Base-by-base conservation (phyloP, 2,797 vertebrate species). In the Lerista edwardsae region DNA sequence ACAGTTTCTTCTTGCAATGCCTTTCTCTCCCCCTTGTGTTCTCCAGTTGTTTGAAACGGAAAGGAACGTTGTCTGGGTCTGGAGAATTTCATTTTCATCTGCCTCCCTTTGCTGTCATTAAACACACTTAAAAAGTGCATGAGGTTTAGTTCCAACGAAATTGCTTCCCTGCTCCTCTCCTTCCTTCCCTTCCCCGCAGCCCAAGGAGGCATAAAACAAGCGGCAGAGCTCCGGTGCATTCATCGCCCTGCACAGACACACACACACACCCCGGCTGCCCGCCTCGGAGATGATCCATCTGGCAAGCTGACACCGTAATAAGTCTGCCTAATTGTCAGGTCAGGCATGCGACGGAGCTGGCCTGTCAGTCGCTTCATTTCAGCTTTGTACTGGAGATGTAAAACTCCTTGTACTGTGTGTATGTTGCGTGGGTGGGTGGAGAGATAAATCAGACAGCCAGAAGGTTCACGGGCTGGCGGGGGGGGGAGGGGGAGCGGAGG, bases 291-390 rank as follows among this genome's bases (percentile, higher is more conserved):
- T 87, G 88, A 95, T 94, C 95, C 95, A 95, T 94, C 95, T 96
- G 96, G 93, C 93, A 93, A 78, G 88, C 93, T 95, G 92, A 96
- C 93, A 94, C 1, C 23, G 91, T 93, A 94, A 94, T 94, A 94
- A 94, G 88, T 94, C 94, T 91, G 91, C 89, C 88, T 94, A 95
- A 95, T 95, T 95, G 94, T 96, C 93, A 93, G 95, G 95, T 96
- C 94, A 96, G 93, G 93, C 94, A 88, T 90, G 94, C 91, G 90
- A 93, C 83, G 93, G 91, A 94, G 89, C 78, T 88, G 91, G 90
- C 62, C 91, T 94, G 94, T 95, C 96, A 94, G 90, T 88, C 89
- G 82, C 91, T 93, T 90, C 82, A 29, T 29, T 85, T 84, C 75
- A 87, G 87, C 85, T 94, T 93, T 92, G 90, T 91, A 86, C 23